Evolutionary conservation across 2,888 invertebrate genomes (phyloP), one percentile per base, ranked within the genome.

Genomic region (Diarsia dahlii): DNA sequence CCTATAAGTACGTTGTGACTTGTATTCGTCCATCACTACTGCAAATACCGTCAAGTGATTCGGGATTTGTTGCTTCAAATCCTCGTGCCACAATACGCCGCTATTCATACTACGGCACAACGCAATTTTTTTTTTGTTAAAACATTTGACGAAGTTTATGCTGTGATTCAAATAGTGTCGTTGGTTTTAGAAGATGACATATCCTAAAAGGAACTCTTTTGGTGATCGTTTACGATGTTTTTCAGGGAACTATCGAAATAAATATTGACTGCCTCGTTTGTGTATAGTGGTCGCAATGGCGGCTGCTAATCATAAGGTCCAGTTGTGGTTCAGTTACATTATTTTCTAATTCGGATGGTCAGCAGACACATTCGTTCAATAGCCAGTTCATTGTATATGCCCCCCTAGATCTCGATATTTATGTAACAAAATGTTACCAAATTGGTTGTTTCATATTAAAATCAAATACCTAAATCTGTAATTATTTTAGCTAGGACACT

Each of bases 11-110:
- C 68, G 62, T 54, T 82, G 76, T 82, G 84, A 87, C 88, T 85
- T 88, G 87, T 88, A 84, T 84, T 76, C 85, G 87, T 87, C 85
- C 89, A 90, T 90, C 88, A 88, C 88, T 87, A 88, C 81, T 79
- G 86, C 88, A 84, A 86, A 86, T 81, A 83, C 65, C 71, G 87
- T 88, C 88, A 88, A 90, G 90, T 90, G 90, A 89, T 89, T 90
- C 87, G 87, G 86, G 87, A 91, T 90, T 90, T 89, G 89, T 86
- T 81, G 81, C 79, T 81, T 73, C 74, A 84, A 86, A 86, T 81
- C 76, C 85, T 81, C 58, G 39, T 85, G 34, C 68, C 62, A 82
- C 78, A 85, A 75, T 74, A 74, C 72, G 23, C 60, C 52, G 56
- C 78, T 63, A 74, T 76, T 74, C 77, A 84, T 70, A 70, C 64